A percentile compares a stretch with the other conserved stretches of the same genome.
phyloP scores from a whole-genome alignment of 2,888 invertebrate species.

The Drosophila suboccidentalis region DNA sequence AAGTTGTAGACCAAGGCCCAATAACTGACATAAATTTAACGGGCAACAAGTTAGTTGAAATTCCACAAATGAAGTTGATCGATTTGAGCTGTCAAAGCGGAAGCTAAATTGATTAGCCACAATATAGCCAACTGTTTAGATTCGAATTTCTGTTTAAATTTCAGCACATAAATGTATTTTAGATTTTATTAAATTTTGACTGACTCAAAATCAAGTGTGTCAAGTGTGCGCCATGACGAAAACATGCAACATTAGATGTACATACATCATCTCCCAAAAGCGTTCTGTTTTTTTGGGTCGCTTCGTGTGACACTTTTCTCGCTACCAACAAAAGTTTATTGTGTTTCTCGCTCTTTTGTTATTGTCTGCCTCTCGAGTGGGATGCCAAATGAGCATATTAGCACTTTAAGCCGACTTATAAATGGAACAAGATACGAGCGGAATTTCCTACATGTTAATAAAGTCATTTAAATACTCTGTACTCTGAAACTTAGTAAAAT shows the following conservation, averaged over 20 bases:
- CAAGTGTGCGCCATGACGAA: slow-evolving; percentile 21
- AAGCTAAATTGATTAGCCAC: slow-evolving; percentile 27
- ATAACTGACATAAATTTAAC: slow-evolving; percentile 18
- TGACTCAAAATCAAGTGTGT: slow-evolving; percentile 3
- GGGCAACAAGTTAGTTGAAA: not conserved
- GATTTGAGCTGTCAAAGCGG: slow-evolving; percentile 14
- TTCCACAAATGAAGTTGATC: slow-evolving; percentile 6
- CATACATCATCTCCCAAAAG: slow-evolving; percentile 20
- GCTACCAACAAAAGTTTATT: slow-evolving; percentile 1
- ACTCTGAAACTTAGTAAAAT: too few species aligned
- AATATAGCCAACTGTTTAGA: not conserved
- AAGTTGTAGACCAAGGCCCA: not conserved
- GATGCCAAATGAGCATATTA: slow-evolving; percentile 56
- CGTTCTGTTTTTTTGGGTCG: slow-evolving; percentile 53
- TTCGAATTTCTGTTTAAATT: not conserved
- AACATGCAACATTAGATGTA: slow-evolving; percentile 10
- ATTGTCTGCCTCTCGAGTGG: slow-evolving; percentile 24
- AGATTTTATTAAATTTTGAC: not conserved
- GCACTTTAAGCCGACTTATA: slow-evolving; percentile 43
- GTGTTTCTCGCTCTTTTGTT: slow-evolving; percentile 7
- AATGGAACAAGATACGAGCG: not conserved
- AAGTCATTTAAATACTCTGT: not conserved
- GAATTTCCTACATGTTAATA: not conserved
- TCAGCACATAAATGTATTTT: not conserved
- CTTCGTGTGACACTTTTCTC: slow-evolving; percentile 26